Conservation (phyloP, 2,888 invertebrate species). For the Lepidocyrtoides sp. region DNA sequence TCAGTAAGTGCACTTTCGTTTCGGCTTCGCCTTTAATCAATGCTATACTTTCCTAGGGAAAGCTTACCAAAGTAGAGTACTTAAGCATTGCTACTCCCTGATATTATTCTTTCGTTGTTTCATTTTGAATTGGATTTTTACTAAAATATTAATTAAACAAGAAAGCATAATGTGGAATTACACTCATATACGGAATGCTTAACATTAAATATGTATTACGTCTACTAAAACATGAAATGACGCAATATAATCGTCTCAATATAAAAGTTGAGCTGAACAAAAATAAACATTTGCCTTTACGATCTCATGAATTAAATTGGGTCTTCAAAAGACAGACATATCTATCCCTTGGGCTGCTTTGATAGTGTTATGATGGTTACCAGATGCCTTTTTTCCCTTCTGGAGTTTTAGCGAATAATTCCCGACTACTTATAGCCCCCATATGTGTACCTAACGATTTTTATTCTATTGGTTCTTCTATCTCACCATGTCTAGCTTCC, state of each 20-base stretch:
- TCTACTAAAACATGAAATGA: neutral
- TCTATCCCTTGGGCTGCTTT: slow-evolving; percentile 26
- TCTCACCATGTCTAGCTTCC: neutral
- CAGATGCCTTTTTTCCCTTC: neutral
- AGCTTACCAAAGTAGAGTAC: no score
- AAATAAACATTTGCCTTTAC: slow-evolving; percentile 16
- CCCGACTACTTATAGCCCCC: neutral
- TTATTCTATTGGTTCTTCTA: neutral
- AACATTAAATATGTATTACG: no score
- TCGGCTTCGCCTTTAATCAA: no score
- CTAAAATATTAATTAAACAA: no score
- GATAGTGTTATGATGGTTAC: neutral
- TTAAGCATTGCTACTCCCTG: no score
- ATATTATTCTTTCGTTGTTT: no score
- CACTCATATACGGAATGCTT: no score
- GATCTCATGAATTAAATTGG: slow-evolving; percentile 20
- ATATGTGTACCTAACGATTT: neutral
- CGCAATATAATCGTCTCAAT: neutral
- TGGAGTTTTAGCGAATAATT: neutral
- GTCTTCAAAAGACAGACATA: slow-evolving; percentile 1
- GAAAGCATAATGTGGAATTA: no score
- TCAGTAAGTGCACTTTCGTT: no score
- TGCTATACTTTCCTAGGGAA: no score
- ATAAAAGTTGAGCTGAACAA: neutral
- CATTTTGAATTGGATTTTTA: no score